Percentiles rank a stretch among this genome's conserved stretches.
These are phyloP conservation scores for Onychorhynchus coronatus DNA, from an alignment of 2,113 vertebrate species.

Conservation along the genomic window DNA sequence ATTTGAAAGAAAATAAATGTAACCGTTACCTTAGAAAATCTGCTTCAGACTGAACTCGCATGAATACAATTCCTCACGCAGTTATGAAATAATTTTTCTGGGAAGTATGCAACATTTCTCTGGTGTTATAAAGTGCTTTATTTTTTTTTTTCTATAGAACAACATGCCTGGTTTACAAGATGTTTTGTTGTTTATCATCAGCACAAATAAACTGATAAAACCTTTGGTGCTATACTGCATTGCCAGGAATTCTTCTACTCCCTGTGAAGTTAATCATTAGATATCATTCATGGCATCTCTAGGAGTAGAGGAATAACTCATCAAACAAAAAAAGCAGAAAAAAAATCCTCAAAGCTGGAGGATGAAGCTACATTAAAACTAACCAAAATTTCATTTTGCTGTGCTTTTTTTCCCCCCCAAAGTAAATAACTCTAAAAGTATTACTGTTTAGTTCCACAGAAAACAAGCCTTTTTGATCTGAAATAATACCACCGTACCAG, in stretches of 20 bases:
- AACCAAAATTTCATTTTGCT: not conserved
- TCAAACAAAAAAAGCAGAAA: not conserved
- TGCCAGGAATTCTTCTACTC: not conserved
- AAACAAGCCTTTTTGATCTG: not conserved
- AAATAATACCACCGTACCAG: not conserved
- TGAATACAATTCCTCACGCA: not conserved
- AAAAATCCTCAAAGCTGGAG: not conserved
- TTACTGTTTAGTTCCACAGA: not conserved
- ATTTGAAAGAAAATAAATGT: not conserved
- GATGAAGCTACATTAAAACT: not conserved
- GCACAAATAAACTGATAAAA: not conserved
- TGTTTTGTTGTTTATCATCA: not conserved
- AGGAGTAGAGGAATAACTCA: not conserved
- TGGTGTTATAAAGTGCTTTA: not conserved
- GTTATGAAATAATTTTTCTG: not conserved
- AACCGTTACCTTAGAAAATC: not conserved
- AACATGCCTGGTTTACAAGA: not conserved
- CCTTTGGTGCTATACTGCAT: not conserved
- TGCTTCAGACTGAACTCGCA: not conserved
- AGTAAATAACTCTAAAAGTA: not conserved
- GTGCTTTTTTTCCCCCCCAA: rapidly evolving
- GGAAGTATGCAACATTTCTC: not conserved
- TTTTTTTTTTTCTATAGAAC: not conserved
- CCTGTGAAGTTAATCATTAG: not conserved
- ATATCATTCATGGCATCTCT: not conserved